Percentiles rank a stretch among this genome's conserved stretches.
These are phyloP conservation scores for Artibeus lituratus DNA, from an alignment of 2,797 vertebrate genomes.

Conservation along the genomic window DNA sequence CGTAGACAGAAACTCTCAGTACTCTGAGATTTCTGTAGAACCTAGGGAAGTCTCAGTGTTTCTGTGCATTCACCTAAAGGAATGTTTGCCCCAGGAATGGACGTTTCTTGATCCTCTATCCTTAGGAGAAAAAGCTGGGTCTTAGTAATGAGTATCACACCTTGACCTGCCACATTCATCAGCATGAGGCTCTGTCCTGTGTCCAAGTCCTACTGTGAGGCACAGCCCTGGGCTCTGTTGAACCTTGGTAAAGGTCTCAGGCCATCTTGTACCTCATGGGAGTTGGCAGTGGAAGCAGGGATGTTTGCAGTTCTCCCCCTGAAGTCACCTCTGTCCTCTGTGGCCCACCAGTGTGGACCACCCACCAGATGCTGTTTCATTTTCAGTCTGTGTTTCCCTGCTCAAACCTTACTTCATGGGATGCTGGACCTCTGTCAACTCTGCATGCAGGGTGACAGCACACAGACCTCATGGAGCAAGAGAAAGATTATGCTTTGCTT, in stretches of 20 bases:
- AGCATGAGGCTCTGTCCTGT: background rate
- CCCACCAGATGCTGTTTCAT: background rate
- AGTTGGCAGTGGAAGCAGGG: background rate
- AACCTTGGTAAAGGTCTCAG: background rate
- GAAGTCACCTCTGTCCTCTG: background rate
- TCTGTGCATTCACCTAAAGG: background rate
- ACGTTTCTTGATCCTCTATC: background rate
- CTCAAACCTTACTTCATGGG: background rate
- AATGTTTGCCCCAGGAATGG: background rate
- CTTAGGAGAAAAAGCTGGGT: background rate
- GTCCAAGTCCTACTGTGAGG: background rate
- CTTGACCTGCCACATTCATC: background rate
- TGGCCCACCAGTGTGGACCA: background rate
- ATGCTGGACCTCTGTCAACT: background rate
- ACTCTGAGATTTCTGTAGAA: background rate
- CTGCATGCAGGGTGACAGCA: background rate
- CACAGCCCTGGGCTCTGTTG: background rate
- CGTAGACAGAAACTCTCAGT: background rate
- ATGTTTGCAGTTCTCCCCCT: background rate
- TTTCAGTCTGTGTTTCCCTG: background rate
- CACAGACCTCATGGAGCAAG: background rate
- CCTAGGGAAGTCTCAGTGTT: background rate
- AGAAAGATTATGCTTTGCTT: background rate
- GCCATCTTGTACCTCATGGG: background rate
- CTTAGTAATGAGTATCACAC: background rate